phyloP scores from a whole-genome alignment of 2,113 vertebrate genomes.

The Talpa occidentalis region DNA sequence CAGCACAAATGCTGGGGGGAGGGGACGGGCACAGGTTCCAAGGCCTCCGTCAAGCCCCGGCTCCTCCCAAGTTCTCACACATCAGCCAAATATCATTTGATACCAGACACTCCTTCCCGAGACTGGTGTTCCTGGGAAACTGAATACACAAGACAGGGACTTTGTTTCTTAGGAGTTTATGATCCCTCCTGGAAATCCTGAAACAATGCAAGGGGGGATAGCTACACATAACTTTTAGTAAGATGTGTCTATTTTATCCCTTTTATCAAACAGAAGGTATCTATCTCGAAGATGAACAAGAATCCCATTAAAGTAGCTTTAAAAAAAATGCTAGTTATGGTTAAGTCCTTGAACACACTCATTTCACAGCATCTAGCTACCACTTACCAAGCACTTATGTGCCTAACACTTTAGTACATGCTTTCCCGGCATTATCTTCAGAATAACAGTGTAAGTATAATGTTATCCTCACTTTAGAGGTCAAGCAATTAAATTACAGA shows the following conservation, averaged over 20 bases:
- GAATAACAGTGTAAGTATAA: not conserved
- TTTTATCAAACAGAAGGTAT: not conserved
- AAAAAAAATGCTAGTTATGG: not conserved
- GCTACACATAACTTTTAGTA: not conserved
- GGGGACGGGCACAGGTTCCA: not conserved
- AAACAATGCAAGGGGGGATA: not conserved
- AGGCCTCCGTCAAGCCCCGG: not conserved
- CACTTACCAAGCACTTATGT: not conserved
- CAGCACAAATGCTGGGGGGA: not conserved
- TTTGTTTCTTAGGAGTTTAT: not conserved
- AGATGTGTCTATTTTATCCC: not conserved
- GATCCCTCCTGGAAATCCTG: not conserved
- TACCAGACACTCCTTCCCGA: not conserved
- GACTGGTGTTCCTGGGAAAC: not conserved
- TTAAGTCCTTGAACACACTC: not conserved
- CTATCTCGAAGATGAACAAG: not conserved
- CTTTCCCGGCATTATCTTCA: not conserved
- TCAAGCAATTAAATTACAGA: not conserved
- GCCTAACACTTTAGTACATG: not conserved
- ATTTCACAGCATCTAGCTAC: not conserved
- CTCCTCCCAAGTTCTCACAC: not conserved
- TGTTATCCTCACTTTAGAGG: not conserved
- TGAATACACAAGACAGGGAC: not conserved
- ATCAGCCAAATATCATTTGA: not conserved
- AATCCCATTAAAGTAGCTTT: not conserved